phyloP scores from a whole-genome alignment of 2,888 invertebrate species.

The Athalia circularis region DNA sequence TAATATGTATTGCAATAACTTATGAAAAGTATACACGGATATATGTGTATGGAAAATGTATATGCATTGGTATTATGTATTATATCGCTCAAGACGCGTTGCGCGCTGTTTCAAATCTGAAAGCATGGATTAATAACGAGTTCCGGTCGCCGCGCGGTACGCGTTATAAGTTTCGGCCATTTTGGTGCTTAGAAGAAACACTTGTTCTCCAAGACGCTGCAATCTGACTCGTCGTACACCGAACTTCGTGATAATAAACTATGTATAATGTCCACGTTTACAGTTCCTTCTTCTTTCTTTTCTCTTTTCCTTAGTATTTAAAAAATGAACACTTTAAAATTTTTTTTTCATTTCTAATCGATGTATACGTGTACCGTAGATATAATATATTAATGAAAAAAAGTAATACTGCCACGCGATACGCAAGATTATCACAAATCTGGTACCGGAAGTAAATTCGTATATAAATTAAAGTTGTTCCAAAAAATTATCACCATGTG shows the following conservation, averaged over 20 bases:
- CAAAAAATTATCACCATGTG: neutral
- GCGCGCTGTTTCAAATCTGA: neutral
- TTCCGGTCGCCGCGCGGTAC: neutral
- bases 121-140: neutral
- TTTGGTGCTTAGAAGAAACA: conserved; percentile 62
- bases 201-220: conserved; percentile 51
- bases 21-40: too few species aligned
- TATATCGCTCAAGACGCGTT: too few species aligned
- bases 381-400: too few species aligned
- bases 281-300: neutral
- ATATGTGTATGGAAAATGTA: too few species aligned
- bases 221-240: neutral
- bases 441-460: too few species aligned
- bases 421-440: too few species aligned
- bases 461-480: neutral
- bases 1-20: too few species aligned
- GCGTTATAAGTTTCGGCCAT: conserved; percentile 60
- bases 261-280: neutral
- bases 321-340: neutral
- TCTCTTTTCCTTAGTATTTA: neutral
- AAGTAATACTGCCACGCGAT: too few species aligned
- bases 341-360: too few species aligned
- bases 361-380: too few species aligned
- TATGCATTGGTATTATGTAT: too few species aligned
- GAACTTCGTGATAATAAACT: neutral